Evolutionary conservation across 2,797 vertebrate species (phyloP), one percentile per base, ranked within the genome.

Genomic region (Antennarius maculatus): DNA sequence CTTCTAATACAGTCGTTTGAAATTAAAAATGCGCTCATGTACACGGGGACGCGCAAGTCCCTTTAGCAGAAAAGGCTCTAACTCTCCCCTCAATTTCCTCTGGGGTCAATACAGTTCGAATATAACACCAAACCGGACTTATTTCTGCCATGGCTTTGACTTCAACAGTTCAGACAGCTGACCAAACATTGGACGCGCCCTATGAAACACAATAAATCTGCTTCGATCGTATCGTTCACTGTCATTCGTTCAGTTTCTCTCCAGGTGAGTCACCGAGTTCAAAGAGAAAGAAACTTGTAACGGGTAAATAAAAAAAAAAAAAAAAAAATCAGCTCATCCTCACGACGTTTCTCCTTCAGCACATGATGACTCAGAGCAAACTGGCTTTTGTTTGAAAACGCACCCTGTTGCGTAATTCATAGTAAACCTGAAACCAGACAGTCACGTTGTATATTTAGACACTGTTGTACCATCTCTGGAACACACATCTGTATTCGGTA

Each of bases 321-420:
- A 34, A 34, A 34, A 8, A 34, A 8, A 34, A 34, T 34, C 31
- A 4, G 2, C 31, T 48, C 71, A 48, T 54, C 47, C 7, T 1
- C 1, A 16, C 27, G 13, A 12, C 28, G 31, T 55, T 13, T 53
- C 3, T 10, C 34, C 11, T 17, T 0, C 16, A 58, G 34, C 11
- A 5, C 9, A 0, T 16, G 46, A 70, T 90, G 88, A 89, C 65
- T 90, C 86, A 89, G 6, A 17, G 8, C 14, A 31, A 27, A 34
- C 37, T 0, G 16, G 68, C 85, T 76, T 86, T 66, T 73, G 17
- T 57, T 1, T 41, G 7, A 63, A 72, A 56, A 17, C 12, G 28
- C 0, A 28, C 10, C 7, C 2, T 17, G 6, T 80, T 75, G 13
- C 16, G 7, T 42, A 76, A 76, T 61, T 74, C 77, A 17, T 17